Evolutionary conservation across 2,113 vertebrate genomes (phyloP), one percentile per base, ranked within the genome.

Genomic region (Mustela lutreola): DNA sequence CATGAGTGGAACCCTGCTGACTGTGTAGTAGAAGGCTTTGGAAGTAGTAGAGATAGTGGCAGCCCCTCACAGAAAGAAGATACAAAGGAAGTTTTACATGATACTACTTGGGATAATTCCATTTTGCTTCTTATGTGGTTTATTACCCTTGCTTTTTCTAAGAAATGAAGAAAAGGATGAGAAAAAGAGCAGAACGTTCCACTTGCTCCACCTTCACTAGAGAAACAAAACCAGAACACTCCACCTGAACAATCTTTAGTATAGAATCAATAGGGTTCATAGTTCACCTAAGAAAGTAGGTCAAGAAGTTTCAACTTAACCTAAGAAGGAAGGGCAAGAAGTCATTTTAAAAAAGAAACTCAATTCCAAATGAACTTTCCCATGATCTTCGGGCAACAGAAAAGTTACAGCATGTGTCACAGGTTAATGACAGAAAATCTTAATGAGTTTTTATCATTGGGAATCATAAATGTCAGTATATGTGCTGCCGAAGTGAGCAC

Each of bases 21-120:
- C 3, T 98, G 98, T 89, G 31, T 58, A 28, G 0, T 0, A 1
- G 5, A 36, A 85, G 98, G 98, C 39, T 71, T 33, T 26, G 98
- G 98, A 65, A 98, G 98, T 1, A 98, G 98, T 8, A 1, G 96
- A 89, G 98, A 98, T 45, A 98, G 98, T 42, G 98, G 98, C 98
- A 1, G 50, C 89, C 22, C 88, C 78, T 26, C 71, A 48, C 42
- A 76, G 16, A 26, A 76, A 76, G 73, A 45, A 45, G 39, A 15
- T 10, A 31, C 42, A 31, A 78, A 48, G 18, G 75, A 78, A 48
- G 26, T 48, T 78, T 78, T 78, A 48, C 42, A 9, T 78, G 26
- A 28, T 45, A 24, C 26, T 48, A 15, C 7, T 31, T 78, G 42
- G 42, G 42, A 16, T 48, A 48, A 48, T 48, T 48, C 26, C 8